Conservation (phyloP, 2,888 invertebrate species). For the Lamellibrachia satsuma region DNA sequence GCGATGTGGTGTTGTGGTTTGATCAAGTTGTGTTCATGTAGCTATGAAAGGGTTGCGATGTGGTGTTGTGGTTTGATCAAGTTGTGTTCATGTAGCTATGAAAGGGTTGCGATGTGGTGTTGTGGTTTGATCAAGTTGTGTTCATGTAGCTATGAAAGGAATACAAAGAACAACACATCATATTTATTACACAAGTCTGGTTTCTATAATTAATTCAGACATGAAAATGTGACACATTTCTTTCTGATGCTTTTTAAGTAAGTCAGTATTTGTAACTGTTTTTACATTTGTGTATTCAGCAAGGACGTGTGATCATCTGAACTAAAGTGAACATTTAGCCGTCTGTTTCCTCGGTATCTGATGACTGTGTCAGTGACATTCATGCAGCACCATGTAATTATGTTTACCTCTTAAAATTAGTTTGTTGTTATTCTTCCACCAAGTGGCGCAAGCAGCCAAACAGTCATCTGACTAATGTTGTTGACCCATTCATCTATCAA, state of each 20-base stretch:
- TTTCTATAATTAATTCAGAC: neutral
- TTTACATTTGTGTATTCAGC: neutral
- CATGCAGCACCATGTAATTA: neutral
- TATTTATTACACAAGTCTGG: no score
- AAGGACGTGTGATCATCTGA: neutral
- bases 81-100: no score
- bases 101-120: no score
- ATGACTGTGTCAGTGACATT: neutral
- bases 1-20: neutral
- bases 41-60: neutral
- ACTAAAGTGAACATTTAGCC: neutral
- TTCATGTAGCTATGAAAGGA: no score
- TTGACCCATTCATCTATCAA: neutral
- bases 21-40: neutral
- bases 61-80: no score
- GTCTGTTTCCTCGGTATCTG: neutral
- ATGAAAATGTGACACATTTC: neutral
- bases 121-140: no score
- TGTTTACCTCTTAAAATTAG: neutral
- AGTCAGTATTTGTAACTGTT: neutral
- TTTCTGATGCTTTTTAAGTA: neutral
- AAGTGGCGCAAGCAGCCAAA: neutral
- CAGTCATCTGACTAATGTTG: neutral
- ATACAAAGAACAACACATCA: no score
- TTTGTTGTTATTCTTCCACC: neutral